These are phyloP conservation scores for Piaya cayana DNA, from an alignment of 2,113 vertebrate genomes.

Conservation along the genomic window DNA sequence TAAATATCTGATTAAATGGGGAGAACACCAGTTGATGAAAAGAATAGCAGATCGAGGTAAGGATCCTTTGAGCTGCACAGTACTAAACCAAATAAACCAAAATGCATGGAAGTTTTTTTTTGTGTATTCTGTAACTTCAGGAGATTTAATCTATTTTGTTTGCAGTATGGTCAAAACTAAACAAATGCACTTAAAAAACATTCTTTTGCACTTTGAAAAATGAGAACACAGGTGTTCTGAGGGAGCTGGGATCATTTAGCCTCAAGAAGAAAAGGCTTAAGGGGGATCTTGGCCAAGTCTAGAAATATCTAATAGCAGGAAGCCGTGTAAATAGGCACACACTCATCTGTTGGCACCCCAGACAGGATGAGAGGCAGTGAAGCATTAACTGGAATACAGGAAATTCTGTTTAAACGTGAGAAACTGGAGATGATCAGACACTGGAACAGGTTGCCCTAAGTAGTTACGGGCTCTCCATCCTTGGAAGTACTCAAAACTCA, in stretches of 20 bases:
- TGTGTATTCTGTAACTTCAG: background rate
- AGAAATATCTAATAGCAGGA: background rate
- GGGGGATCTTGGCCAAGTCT: background rate
- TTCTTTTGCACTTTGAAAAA: background rate
- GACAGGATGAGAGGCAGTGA: background rate
- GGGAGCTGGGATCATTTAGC: background rate
- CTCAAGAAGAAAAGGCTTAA: background rate
- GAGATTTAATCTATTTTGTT: background rate
- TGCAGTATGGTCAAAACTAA: background rate
- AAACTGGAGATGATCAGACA: background rate
- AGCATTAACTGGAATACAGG: background rate
- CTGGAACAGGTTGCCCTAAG: background rate
- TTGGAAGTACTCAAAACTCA: background rate
- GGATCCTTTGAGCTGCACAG: background rate
- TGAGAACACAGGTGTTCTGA: background rate
- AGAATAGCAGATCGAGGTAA: conserved; percentile 99
- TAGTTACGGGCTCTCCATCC: background rate
- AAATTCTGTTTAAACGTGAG: background rate
- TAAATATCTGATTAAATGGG: conserved; percentile 98
- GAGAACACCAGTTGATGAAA: conserved; percentile 97
- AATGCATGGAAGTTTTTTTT: background rate
- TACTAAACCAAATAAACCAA: background rate
- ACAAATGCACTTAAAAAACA: background rate
- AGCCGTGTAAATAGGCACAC: background rate
- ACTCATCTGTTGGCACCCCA: background rate